Evolutionary conservation across 2,113 vertebrate species (phyloP).

Genomic region (Narcine bancroftii): DNA sequence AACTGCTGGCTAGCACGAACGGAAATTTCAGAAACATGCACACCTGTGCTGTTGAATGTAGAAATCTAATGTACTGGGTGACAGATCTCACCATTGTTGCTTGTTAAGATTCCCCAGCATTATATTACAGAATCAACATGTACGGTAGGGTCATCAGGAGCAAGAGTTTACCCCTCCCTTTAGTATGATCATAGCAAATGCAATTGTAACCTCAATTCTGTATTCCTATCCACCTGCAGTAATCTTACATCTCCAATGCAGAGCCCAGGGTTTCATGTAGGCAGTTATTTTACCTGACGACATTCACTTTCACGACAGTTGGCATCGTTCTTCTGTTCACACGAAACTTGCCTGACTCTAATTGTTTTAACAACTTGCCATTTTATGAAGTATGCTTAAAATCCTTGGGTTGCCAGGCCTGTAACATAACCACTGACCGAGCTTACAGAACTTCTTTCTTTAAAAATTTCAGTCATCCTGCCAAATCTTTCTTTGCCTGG

Average conservation of each 20-base stretch:
- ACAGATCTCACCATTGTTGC: no score
- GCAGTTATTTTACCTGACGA: not conserved
- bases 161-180: no score
- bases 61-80: no score
- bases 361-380: not conserved
- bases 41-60: no score
- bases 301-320: not conserved
- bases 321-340: not conserved
- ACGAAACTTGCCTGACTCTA: not conserved
- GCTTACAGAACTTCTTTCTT: not conserved
- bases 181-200: no score
- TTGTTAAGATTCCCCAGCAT: no score
- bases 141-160: no score
- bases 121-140: no score
- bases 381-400: not conserved
- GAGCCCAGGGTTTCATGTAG: not conserved
- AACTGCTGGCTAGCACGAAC: no score
- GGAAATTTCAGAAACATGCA: no score
- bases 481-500: not conserved
- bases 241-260: not conserved
- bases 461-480: not conserved
- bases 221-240: no score
- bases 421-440: not conserved
- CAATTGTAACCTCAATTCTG: no score
- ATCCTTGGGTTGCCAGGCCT: not conserved